These are phyloP conservation scores for Rana temporaria DNA, from an alignment of 2,113 vertebrate genomes.

Conservation along the genomic window DNA sequence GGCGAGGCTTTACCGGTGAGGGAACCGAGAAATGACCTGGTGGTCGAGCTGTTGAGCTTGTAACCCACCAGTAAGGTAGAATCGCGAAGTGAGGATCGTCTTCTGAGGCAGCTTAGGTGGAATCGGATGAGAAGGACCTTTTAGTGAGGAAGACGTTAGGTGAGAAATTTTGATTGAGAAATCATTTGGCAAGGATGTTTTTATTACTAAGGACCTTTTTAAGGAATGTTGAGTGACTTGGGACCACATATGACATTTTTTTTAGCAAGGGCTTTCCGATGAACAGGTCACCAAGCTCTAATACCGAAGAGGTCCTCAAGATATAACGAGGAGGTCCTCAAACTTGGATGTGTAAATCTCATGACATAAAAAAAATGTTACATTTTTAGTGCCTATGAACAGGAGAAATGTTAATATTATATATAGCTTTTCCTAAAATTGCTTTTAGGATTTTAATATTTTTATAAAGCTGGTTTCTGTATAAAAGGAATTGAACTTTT, in stretches of 20 bases:
- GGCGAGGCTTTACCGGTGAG: not conserved
- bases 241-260: not conserved
- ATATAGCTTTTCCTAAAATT: slow-evolving; percentile 64
- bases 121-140: slow-evolving; percentile 3
- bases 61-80: slow-evolving; percentile 10
- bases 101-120: slow-evolving; percentile 16
- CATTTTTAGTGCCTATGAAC: slow-evolving; percentile 69
- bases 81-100: not conserved
- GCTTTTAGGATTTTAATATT: slow-evolving; percentile 53
- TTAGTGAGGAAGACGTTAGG: not conserved
- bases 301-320: not conserved
- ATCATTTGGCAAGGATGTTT: not conserved
- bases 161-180: not conserved
- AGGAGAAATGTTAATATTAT: slow-evolving; percentile 68
- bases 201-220: not conserved
- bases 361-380: slow-evolving; percentile 49
- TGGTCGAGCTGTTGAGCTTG: slow-evolving; percentile 12
- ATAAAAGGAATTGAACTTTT: slow-evolving; percentile 20
- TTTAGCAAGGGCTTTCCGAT: not conserved
- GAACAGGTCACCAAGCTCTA: too few species aligned
- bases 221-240: not conserved
- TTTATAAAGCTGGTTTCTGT: slow-evolving; percentile 44
- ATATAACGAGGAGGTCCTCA: slow-evolving; percentile 44
- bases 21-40: slow-evolving; percentile 7
- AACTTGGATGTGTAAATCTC: slow-evolving; percentile 61